These are phyloP conservation scores for Talpa occidentalis DNA, from an alignment of 2,113 vertebrate genomes.

Conservation along the genomic window DNA sequence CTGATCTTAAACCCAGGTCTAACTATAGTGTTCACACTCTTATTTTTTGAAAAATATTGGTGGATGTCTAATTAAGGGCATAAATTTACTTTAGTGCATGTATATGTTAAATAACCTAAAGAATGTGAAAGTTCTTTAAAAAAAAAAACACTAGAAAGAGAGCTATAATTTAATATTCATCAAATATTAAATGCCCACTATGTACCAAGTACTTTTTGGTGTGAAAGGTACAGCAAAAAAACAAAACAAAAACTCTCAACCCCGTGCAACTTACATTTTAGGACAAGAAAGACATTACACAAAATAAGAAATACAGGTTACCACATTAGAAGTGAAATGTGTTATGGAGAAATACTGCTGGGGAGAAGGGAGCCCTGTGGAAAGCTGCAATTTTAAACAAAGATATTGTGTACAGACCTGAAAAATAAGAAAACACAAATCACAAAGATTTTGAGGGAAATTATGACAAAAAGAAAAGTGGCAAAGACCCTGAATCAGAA, in stretches of 20 bases:
- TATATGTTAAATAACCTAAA: conserved; percentile 20
- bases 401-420: too few species aligned
- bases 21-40: not conserved
- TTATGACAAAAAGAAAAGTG: conserved; percentile 1
- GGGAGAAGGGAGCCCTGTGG: not conserved
- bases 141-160: not conserved
- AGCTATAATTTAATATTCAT: not conserved
- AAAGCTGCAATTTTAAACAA: not conserved
- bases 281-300: not conserved
- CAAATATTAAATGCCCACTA: not conserved
- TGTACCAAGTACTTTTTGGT: not conserved
- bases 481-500: not conserved
- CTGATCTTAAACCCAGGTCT: not conserved
- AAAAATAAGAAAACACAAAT: not conserved
- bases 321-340: not conserved
- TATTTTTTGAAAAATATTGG: not conserved
- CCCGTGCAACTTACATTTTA: not conserved
- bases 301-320: conserved; percentile 24
- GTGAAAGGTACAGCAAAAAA: not conserved
- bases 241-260: not conserved
- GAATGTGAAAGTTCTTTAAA: not conserved
- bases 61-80: not conserved
- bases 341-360: not conserved
- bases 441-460: not conserved
- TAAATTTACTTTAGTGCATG: not conserved